Conservation (phyloP, 2,797 vertebrate genomes). For the Gila robusta region DNA sequence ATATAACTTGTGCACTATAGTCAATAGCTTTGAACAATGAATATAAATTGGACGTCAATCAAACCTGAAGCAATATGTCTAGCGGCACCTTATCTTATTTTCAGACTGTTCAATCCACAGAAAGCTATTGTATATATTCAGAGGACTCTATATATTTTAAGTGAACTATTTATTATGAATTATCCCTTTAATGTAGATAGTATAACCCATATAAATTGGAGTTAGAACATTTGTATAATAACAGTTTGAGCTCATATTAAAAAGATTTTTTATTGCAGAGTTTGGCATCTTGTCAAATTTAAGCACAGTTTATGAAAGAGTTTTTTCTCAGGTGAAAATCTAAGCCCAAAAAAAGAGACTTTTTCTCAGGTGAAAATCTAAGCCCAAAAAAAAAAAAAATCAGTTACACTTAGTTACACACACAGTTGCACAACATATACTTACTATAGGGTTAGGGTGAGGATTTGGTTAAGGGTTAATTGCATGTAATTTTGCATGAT, state of each 20-base stretch:
- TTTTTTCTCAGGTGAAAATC: too few relatives aligned
- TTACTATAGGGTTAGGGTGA: too few relatives aligned
- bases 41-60: not conserved
- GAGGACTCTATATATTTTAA: not conserved
- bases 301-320: conserved; percentile 19
- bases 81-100: not conserved
- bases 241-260: conserved; percentile 2
- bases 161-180: not conserved
- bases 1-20: not conserved
- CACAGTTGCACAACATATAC: too few relatives aligned
- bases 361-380: conserved; percentile 14
- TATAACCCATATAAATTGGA: not conserved
- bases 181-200: conserved; percentile 4
- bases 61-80: conserved; percentile 10
- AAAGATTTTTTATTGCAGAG: not conserved
- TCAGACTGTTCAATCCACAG: not conserved
- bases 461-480: too few relatives aligned
- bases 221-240: not conserved
- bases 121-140: not conserved
- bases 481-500: too few relatives aligned
- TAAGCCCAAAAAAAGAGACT: too few relatives aligned
- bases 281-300: conserved; percentile 11
- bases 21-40: not conserved
- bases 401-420: too few relatives aligned
- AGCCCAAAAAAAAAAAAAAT: not conserved